phyloP scores from a whole-genome alignment of 2,113 vertebrate genomes.

The Mustelus asterias region DNA sequence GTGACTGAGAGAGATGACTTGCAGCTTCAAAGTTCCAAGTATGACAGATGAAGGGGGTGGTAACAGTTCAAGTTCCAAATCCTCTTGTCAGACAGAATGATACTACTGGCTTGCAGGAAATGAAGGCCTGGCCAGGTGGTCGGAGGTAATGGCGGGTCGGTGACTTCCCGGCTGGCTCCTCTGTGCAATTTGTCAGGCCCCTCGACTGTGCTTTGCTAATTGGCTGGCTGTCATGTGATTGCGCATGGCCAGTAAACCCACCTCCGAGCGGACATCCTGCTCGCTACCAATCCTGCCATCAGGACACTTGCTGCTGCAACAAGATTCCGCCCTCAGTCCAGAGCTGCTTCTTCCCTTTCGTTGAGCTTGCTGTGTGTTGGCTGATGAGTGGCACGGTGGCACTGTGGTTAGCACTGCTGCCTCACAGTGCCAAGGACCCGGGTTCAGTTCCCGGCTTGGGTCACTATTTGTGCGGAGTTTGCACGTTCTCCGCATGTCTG shows the following conservation, averaged over 20 bases:
- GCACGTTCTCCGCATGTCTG: no score
- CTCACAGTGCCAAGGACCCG: no score
- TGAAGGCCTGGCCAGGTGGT: neutral
- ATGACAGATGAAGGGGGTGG: neutral
- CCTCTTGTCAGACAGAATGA: neutral
- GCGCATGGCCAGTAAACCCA: neutral
- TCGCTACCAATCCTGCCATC: neutral
- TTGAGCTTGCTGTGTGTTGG: neutral
- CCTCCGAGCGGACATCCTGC: neutral
- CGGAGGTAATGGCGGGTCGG: no score
- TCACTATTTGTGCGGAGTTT: no score
- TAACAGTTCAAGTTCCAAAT: neutral
- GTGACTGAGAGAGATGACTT: neutral
- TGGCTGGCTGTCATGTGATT: neutral
- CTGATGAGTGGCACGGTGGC: neutral
- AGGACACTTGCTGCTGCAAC: neutral
- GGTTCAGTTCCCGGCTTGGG: no score
- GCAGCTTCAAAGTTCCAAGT: neutral
- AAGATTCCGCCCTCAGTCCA: neutral
- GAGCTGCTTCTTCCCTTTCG: neutral
- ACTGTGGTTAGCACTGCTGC: no score
- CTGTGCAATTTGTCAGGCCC: neutral
- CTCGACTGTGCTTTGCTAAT: neutral
- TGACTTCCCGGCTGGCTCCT: neutral
- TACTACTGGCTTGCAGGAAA: neutral